Base-by-base conservation (phyloP, 2,113 vertebrate species). In the Oreocharis arfaki region DNA sequence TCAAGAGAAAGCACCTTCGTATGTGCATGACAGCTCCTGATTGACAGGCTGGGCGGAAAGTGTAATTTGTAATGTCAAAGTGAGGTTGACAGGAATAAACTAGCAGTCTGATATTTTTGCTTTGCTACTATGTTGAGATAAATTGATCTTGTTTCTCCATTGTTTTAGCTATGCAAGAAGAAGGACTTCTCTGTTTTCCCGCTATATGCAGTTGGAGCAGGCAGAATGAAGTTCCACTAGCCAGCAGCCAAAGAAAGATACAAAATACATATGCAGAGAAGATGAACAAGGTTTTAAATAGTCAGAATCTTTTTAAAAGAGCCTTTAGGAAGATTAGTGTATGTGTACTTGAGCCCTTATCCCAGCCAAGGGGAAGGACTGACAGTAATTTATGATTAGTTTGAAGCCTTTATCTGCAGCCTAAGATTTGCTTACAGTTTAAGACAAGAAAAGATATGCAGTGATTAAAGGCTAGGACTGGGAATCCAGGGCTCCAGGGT, bases 31-130 rank as follows among this genome's bases (percentile, higher is more conserved):
- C 26, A 78, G 39, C 19, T 76, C 57, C 37, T 79, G 83, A 97
- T 35, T 92, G 96, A 93, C 86, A 47, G 57, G 53, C 61, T 2
- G 2, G 33, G 35, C 37, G 82, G 90, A 92, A 93, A 60, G 75
- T 17, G n/a, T 88, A 92, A 96, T 95, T 94, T 89, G 71, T 93
- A 91, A 92, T n/a, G 9, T 53, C 83, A 78, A 95, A 91, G 42
- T 76, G 64, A 96, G 57, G 30, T 67, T 96, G 95, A 74, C 95
- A 93, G 42, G 70, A 95, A 90, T 94, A 96, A 95, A 92, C 57
- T 84, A 87, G 61, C 41, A 49, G 64, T 71, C 37, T 93, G 82
- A 80, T 46, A 59, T 84, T 95, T 90, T 87, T 91, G 35, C 69
- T 92, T 94, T 96, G 41, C 44, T 80, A 19, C 39, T 47, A 42